These are phyloP conservation scores for Phymorhynchus buccinoides DNA, from an alignment of 1,140 invertebrate genomes.

Conservation along the genomic window DNA sequence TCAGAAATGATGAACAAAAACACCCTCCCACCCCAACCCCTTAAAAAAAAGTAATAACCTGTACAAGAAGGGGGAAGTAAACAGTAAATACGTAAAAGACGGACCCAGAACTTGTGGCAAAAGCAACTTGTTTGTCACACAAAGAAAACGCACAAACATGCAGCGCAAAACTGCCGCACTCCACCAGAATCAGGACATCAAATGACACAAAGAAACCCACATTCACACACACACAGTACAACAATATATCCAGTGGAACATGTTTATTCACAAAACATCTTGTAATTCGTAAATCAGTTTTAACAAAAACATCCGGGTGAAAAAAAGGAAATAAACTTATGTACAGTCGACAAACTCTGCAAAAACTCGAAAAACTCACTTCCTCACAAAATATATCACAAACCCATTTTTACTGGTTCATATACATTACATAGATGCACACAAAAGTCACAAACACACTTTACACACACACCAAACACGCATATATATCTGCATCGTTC, in stretches of 20 bases:
- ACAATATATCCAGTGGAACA: slow-evolving; percentile 2
- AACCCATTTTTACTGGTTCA: neutral
- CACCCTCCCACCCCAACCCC: neutral
- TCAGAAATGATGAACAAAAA: neutral
- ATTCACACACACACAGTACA: neutral
- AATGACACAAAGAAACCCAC: too few species aligned
- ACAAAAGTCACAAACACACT: neutral
- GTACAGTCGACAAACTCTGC: neutral
- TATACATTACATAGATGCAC: neutral
- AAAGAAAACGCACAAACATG: neutral
- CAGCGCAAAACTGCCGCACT: neutral
- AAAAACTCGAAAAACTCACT: neutral
- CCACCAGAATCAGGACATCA: neutral
- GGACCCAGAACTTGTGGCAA: slow-evolving; percentile 6
- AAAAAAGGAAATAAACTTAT: slow-evolving; percentile 14
- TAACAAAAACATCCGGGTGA: neutral
- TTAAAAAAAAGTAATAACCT: neutral
- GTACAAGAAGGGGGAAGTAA: neutral
- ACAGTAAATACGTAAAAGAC: neutral
- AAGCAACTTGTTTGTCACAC: slow-evolving; percentile 3
- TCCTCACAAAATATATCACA: neutral
- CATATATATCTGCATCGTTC: too few species aligned
- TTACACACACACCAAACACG: neutral
- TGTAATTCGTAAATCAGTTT: neutral
- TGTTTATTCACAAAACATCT: slow-evolving; percentile 15